Conservation (phyloP, 2,888 invertebrate genomes). For the Phymatocera aterrima region DNA sequence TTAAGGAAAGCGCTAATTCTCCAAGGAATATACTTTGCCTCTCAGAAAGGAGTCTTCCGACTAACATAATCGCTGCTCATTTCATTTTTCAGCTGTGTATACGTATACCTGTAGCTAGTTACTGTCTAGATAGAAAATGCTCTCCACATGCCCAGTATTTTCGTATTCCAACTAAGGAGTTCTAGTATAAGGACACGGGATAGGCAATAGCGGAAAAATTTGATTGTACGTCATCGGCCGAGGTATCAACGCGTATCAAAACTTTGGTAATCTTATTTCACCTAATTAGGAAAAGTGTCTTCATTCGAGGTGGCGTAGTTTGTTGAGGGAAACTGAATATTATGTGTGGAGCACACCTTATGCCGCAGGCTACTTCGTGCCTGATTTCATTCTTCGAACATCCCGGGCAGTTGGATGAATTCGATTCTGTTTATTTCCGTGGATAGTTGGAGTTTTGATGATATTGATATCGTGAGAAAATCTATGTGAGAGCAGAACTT, state of each 20-base stretch:
- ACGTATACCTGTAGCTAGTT: background rate
- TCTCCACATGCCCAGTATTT: background rate
- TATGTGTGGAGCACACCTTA: background rate
- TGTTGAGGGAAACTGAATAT: background rate
- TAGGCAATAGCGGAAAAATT: background rate
- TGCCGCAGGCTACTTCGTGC: background rate
- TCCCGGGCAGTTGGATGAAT: background rate
- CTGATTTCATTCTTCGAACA: background rate
- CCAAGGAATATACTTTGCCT: background rate
- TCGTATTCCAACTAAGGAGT: background rate
- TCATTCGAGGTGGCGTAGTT: no score
- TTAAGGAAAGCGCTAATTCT: slow-evolving; percentile 27
- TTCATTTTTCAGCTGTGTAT: background rate
- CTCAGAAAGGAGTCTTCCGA: background rate
- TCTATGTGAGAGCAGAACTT: slow-evolving; percentile 7
- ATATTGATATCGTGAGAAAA: slow-evolving; percentile 14
- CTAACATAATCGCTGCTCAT: background rate
- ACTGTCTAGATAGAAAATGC: background rate
- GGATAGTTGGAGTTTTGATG: slow-evolving; percentile 4
- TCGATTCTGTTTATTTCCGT: background rate
- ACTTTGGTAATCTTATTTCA: background rate
- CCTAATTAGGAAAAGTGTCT: no score
- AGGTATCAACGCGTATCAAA: background rate
- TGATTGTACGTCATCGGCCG: background rate
- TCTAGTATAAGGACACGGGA: background rate